Base-by-base conservation (phyloP, 2,888 invertebrate genomes). In the Glomeris marginata region DNA sequence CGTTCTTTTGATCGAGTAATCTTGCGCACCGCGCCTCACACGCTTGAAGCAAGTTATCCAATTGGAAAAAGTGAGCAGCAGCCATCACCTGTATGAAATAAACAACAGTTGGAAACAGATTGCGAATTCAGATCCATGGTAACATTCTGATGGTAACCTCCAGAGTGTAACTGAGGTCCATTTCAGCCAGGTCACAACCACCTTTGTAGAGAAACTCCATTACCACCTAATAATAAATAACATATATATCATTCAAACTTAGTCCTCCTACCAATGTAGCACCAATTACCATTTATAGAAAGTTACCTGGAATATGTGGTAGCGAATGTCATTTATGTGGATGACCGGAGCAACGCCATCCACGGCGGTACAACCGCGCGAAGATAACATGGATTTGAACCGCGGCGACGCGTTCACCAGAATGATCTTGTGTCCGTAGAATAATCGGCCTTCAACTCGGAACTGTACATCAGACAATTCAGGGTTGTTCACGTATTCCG, bases 141-240 rank as follows among this genome's bases (percentile, higher is more conserved):
- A 36, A 16, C 3, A 38, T 38, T 16, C 38, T 5, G 3, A 38
- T 16, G 2, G 21, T 15, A 51, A 59, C 59, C 64, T 90, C 88
- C 55, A 90, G 69, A 45, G 90, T 82, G 61, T 88, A 88, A 50
- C 76, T 75, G 52, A 81, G 80, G 4, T 82, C 80, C 2, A 86
- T 80, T 56, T 82, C 80, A 49, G 87, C 70, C 1, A 78, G 77
- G 46, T 79, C 77, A 63, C 85, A 86, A 16, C 87, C 86, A 3
- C 90, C 90, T 60, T 86, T 84, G 69, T 91, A 91, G 47, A 91
- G 72, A 68, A 85, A 90, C 67, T 88, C 85, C 88, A 91, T 90
- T 33, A 86, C 84, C 74, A 87, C 77, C 85, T 86, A 64, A 40
- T 67, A 69, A 56, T 54, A 43, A 46, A 53, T 54, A 37, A 21